Base-by-base conservation (phyloP, 2,888 invertebrate genomes). In the Drosophila kuntzei region DNA sequence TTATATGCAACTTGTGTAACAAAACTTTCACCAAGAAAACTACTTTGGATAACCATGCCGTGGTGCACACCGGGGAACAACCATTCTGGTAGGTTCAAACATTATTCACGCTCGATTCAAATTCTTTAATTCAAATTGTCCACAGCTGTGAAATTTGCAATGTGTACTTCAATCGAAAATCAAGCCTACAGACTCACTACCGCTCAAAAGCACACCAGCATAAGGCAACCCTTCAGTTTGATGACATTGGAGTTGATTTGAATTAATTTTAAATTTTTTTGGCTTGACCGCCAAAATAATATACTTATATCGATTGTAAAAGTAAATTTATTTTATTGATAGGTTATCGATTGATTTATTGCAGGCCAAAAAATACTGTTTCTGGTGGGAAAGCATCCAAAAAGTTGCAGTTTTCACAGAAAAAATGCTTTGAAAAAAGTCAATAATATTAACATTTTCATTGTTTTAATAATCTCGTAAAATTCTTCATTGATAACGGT, bases 1-100 rank as follows among this genome's bases (percentile, higher is more conserved):
- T 50, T 39, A 32, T 34, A 4, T 81, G 78, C 36, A 5, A 16
- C 16, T 29, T 78, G 12, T 79, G 78, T 6, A 27, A 51, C 3
- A 79, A 81, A 39, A 29, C 49, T 1, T 79, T 79, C 6, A 53
- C 16, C 3, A 59, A 53, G 1, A 71, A 67, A 44, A 16, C 36
- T 5, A 39, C 50, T 9, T 58, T 79, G 8, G 64, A 62, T 6
- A 27, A 39, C 2, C 80, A 79, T 32, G 54, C 57, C 5, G 65
- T 82, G n/a, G 76, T 79, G 2, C 83, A 79, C 14, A 69, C 83
- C 3, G 83, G 76, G 0, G 79, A 82, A 27, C 68, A 68, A 16
- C 63, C 83, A 22, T 79, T 71, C n/a, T 29, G 65, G 79, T 82
- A 46, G 36, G 67, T 60, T 62, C 1, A 0, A 2, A 27, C 25